Evolutionary conservation across 2,888 invertebrate species (phyloP).

Genomic region (Callosobruchus maculatus): DNA sequence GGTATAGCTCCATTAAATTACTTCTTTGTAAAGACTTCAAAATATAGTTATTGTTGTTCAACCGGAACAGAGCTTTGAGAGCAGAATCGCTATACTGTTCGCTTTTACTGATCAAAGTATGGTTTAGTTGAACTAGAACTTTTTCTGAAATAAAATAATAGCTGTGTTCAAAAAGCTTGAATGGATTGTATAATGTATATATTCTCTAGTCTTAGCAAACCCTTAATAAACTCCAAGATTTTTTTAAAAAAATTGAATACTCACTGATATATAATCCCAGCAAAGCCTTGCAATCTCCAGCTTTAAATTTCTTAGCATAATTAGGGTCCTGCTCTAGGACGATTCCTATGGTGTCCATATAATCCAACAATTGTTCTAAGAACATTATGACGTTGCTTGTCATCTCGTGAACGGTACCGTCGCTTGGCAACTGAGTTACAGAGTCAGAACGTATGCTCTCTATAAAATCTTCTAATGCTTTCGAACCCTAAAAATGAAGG

Average conservation of each 20-base stretch:
- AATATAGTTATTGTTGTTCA: slow-evolving; percentile 94
- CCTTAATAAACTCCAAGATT: no score
- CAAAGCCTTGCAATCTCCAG: slow-evolving; percentile 59
- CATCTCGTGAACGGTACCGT: slow-evolving; percentile 96
- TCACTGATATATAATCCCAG: slow-evolving; percentile 81
- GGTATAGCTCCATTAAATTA: slow-evolving; percentile 76
- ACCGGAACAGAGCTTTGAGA: slow-evolving; percentile 81
- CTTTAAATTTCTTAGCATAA: slow-evolving; percentile 53
- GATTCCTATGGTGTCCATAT: slow-evolving; percentile 70
- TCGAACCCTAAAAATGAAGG: slow-evolving; percentile 71
- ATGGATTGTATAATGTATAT: neutral
- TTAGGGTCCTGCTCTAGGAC: slow-evolving; percentile 61
- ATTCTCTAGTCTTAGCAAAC: no score
- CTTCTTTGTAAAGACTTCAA: slow-evolving; percentile 87
- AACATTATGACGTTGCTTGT: slow-evolving; percentile 93
- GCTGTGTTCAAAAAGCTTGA: neutral
- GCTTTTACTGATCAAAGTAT: slow-evolving; percentile 85
- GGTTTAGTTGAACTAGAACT: slow-evolving; percentile 84
- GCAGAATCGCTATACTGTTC: slow-evolving; percentile 86
- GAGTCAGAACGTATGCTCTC: slow-evolving; percentile 79
- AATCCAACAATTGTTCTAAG: slow-evolving; percentile 79
- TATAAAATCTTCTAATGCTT: slow-evolving; percentile 88
- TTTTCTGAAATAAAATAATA: slow-evolving; percentile 60
- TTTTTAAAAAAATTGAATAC: no score
- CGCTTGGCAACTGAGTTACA: slow-evolving; percentile 82